These are phyloP conservation scores for Pogonocherus hispidulus DNA, from an alignment of 2,888 invertebrate species.

Conservation along the genomic window DNA sequence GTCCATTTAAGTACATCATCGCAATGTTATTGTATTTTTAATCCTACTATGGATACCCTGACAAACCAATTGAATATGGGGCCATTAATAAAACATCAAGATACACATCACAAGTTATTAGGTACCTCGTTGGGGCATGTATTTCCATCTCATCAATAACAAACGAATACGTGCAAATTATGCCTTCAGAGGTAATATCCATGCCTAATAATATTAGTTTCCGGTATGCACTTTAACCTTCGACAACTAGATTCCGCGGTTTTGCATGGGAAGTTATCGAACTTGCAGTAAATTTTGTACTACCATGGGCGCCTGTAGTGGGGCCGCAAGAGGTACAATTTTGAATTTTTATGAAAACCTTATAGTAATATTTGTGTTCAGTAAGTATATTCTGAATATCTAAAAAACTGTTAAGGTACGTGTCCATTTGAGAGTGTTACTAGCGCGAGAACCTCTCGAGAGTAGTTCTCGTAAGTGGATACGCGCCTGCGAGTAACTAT, in stretches of 20 bases:
- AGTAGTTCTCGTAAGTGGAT: no score
- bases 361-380: no score
- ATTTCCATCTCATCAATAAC: background rate
- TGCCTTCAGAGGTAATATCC: slow-evolving; percentile 4
- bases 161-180: background rate
- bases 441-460: no score
- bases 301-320: no score
- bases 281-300: slow-evolving; percentile 7
- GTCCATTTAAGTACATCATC: background rate
- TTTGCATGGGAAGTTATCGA: slow-evolving; percentile 20
- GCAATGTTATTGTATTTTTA: background rate
- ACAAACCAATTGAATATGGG: background rate
- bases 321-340: no score
- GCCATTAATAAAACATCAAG: background rate
- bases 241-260: slow-evolving; percentile 13
- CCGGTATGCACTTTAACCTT: slow-evolving; percentile 26
- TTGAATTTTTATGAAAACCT: no score
- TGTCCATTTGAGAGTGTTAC: no score
- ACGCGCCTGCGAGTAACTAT: no score
- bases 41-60: background rate
- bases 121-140: background rate
- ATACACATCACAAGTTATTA: background rate
- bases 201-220: slow-evolving; percentile 18
- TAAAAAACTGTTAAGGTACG: no score
- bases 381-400: no score